Evolutionary conservation across 2,797 vertebrate species (phyloP), one percentile per base, ranked within the genome.

Genomic region (Dallia pectoralis): DNA sequence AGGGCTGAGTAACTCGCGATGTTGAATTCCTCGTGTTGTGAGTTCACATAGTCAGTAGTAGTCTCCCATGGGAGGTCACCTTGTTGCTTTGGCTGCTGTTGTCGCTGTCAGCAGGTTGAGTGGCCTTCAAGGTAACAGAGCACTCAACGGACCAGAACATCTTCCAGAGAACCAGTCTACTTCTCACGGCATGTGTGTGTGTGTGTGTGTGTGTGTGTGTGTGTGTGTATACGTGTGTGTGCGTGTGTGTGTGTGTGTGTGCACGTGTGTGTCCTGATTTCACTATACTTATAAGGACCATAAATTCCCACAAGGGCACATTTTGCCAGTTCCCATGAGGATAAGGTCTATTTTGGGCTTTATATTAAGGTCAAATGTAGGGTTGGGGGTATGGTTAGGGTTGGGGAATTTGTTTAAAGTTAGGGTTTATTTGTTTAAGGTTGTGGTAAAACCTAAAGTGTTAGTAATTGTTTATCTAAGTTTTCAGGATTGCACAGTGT

Each of bases 151-250:
- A 70, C 68, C 68, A 33, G 9, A 70, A 32, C 29, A 19, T 69
- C 27, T 47, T 27, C 22, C 62, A 15, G 32, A 64, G 62, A 64
- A 33, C 4, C 62, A 30, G 30, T 47, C 14, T 15, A 3, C 3
- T 44, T 16, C 36, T 48, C 66, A 44, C 14, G 44, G 4, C 44
- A 47, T 14, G 44, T 67, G 66, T 47, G 66, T 47, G 66, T 67
- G 27, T 65, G 63, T 33, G 63, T 65, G 63, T 65, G 63, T 65
- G n/a, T 14, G 44, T 67, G 66, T 47, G 66, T 47, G 66, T 67
- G 27, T 65, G 63, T 33, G 63, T 14, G 44, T 67, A 40, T 47
- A 40, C 25, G 66, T 67, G 27, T 65, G 63, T 33, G 63, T 14
- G 44, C 44, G 66, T 47, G 66, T 47, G 66, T 67, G 27, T 65